Percentiles rank a stretch among this genome's conserved stretches.
Conservation (phyloP, 2,113 vertebrate species). For the Apodemus speciosus region DNA sequence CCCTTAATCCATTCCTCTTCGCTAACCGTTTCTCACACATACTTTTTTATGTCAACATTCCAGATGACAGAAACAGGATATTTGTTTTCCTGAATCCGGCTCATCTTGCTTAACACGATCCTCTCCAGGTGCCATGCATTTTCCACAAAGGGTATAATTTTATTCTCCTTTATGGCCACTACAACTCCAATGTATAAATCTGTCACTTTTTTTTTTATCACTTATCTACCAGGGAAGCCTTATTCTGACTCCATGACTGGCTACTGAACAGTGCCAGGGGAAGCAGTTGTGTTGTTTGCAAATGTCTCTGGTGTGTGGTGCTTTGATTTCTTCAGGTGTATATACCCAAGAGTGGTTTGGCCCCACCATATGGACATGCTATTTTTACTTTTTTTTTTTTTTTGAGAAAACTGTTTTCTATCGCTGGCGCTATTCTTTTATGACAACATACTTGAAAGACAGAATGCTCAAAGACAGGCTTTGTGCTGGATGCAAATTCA, state of each 20-base stretch:
- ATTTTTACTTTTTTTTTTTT: not conserved
- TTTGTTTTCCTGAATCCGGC: not conserved
- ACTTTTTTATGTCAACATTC: not conserved
- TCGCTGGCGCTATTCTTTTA: not conserved
- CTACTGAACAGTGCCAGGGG: not conserved
- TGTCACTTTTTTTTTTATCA: not conserved
- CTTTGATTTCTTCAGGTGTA: not conserved
- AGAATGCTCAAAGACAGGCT: not conserved
- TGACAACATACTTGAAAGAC: not conserved
- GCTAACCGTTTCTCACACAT: not conserved
- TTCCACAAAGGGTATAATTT: not conserved
- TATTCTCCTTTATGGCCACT: not conserved
- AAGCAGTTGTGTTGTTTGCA: not conserved
- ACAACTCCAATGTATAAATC: not conserved
- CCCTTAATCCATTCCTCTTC: not conserved
- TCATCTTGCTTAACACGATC: not conserved
- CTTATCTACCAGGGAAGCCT: not conserved
- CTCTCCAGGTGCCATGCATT: not conserved
- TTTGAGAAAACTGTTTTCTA: not conserved
- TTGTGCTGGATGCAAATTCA: not conserved
- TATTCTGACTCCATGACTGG: not conserved
- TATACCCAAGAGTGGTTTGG: not conserved
- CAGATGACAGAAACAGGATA: not conserved
- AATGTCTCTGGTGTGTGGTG: not conserved
- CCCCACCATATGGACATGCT: not conserved